Conservation (phyloP, 2,113 vertebrate genomes). For the Tinamus guttatus region DNA sequence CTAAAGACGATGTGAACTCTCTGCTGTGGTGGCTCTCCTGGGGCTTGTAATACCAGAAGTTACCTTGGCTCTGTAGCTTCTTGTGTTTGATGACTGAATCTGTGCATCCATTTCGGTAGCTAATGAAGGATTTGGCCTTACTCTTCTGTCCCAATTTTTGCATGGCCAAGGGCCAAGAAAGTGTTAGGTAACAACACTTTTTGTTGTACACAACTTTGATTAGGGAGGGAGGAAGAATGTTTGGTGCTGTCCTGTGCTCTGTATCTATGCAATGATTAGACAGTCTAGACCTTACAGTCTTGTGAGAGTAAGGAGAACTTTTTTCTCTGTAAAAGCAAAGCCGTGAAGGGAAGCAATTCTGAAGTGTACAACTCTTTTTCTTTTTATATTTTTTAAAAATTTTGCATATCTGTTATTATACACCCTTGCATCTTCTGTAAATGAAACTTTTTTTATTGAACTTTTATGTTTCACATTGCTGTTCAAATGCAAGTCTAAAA, state of each 20-base stretch:
- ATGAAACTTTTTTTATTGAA: not conserved
- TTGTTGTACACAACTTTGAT: not conserved
- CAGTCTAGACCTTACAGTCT: not conserved
- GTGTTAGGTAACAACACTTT: not conserved
- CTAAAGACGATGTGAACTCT: not conserved
- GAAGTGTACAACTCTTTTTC: not conserved
- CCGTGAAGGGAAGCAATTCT: not conserved
- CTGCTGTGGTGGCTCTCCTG: not conserved
- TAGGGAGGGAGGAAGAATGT: not conserved
- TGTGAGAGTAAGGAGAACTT: not conserved
- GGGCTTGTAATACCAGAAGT: not conserved
- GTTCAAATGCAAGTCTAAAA: not conserved
- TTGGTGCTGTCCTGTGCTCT: not conserved
- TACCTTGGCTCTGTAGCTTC: not conserved
- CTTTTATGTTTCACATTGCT: not conserved
- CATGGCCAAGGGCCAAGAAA: not conserved
- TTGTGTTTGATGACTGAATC: rapidly evolving
- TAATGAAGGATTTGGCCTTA: not conserved
- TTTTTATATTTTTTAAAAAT: not conserved
- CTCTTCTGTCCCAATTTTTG: not conserved
- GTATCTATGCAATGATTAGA: not conserved
- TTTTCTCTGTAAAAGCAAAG: not conserved
- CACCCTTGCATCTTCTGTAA: not conserved
- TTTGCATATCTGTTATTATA: not conserved
- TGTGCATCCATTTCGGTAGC: not conserved